Percentiles rank a stretch among this genome's conserved stretches.
These are phyloP conservation scores for Elmis aenea DNA, from an alignment of 2,888 invertebrate genomes.

Conservation along the genomic window DNA sequence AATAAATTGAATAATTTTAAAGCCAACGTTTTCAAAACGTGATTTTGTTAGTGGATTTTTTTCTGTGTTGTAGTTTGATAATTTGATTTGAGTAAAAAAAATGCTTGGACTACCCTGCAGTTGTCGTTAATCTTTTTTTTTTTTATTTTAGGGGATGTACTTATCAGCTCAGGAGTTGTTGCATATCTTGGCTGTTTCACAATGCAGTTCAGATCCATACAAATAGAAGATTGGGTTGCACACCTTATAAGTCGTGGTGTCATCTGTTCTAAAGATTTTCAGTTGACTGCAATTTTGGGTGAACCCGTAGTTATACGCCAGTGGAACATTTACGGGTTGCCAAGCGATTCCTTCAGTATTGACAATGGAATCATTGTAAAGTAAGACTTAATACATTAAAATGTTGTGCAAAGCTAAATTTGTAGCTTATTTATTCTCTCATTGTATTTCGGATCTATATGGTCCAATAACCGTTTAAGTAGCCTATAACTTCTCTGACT, in stretches of 20 bases:
- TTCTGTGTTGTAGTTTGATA: too few species aligned
- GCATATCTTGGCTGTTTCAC: constrained; percentile 91
- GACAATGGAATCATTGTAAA: constrained; percentile 90
- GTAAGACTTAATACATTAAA: constrained; percentile 49
- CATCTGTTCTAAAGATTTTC: constrained; percentile 71
- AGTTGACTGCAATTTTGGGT: constrained; percentile 73
- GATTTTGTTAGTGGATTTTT: too few species aligned
- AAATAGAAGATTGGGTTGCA: constrained; percentile 70
- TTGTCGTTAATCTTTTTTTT: too few species aligned
- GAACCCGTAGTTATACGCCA: constrained; percentile 83
- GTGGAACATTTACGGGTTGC: constrained; percentile 88
- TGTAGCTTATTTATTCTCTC: too few species aligned
- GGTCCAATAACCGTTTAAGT: too few species aligned
- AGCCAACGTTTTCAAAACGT: too few species aligned
- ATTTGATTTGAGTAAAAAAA: too few species aligned
- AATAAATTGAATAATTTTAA: too few species aligned
- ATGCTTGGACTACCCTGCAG: too few species aligned
- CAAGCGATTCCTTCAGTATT: constrained; percentile 82
- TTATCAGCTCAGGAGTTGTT: constrained; percentile 83
- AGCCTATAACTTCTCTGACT: too few species aligned
- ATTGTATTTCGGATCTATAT: too few species aligned
- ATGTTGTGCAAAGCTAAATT: neutral
- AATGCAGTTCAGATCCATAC: constrained; percentile 60
- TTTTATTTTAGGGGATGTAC: constrained; percentile 80
- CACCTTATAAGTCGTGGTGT: constrained; percentile 66